A percentile compares a stretch with the other conserved stretches of the same genome.
These are phyloP conservation scores for Drosophila infuscata DNA, from an alignment of 2,888 invertebrate genomes.

Conservation along the genomic window DNA sequence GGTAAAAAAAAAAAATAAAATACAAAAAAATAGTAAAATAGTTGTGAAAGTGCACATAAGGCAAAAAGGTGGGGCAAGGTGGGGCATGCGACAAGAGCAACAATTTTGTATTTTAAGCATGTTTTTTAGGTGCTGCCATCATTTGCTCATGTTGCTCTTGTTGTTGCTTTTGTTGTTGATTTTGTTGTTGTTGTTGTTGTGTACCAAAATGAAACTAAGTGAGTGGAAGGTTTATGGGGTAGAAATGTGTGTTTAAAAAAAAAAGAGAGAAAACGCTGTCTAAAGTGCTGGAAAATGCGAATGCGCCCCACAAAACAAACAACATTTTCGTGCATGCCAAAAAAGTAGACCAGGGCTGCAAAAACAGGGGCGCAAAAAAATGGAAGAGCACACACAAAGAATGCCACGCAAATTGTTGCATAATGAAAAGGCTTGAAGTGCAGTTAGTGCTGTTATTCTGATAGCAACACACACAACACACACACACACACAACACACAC, in stretches of 20 bases:
- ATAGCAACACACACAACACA: neutral
- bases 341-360: slow-evolving; percentile 26
- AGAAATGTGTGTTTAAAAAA: slow-evolving; percentile 35
- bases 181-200: slow-evolving; percentile 17
- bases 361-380: neutral
- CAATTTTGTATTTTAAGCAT: slow-evolving; percentile 16
- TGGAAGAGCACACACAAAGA: slow-evolving; percentile 1
- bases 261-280: slow-evolving; percentile 21
- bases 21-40: slow-evolving; percentile 37
- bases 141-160: slow-evolving; percentile 56
- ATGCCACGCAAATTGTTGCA: slow-evolving; percentile 55
- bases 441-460: slow-evolving; percentile 12
- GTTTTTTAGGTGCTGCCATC: slow-evolving; percentile 40
- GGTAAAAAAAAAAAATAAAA: slow-evolving; percentile 1
- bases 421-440: slow-evolving; percentile 51
- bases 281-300: slow-evolving; percentile 60
- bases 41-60: slow-evolving; percentile 60
- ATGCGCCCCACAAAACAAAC: slow-evolving; percentile 30
- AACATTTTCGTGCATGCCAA: slow-evolving; percentile 27
- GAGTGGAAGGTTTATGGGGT: slow-evolving; percentile 53
- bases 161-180: slow-evolving; percentile 1
- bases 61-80: slow-evolving; percentile 12
- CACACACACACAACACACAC: neutral
- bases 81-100: slow-evolving; percentile 46
- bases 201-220: slow-evolving; percentile 74